Evolutionary conservation across 2,888 invertebrate species (phyloP).

Genomic region (Watsonalla cultraria): DNA sequence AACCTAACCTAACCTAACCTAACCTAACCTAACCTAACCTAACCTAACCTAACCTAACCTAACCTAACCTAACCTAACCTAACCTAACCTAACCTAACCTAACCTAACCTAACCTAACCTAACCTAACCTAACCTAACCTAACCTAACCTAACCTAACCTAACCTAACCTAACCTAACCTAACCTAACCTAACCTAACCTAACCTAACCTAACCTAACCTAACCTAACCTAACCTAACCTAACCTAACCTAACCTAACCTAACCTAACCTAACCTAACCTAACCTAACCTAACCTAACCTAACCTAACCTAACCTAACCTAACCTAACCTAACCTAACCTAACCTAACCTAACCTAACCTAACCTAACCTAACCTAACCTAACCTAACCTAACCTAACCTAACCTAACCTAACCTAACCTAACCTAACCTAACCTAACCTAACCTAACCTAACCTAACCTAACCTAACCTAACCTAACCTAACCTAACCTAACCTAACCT

Average conservation of each 20-base stretch:
- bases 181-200: slow-evolving; percentile 4
- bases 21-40: slow-evolving; percentile 5
- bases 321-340: slow-evolving; percentile 5
- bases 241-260: slow-evolving; percentile 4
- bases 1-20: slow-evolving; percentile 5
- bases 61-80: slow-evolving; percentile 5
- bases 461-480: slow-evolving; percentile 8
- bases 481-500: slow-evolving; percentile 11
- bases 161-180: slow-evolving; percentile 5
- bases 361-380: slow-evolving; percentile 12
- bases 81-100: slow-evolving; percentile 4
- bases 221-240: slow-evolving; percentile 4
- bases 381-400: slow-evolving; percentile 10
- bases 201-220: slow-evolving; percentile 5
- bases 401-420: slow-evolving; percentile 11
- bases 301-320: slow-evolving; percentile 9
- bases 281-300: slow-evolving; percentile 8
- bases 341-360: slow-evolving; percentile 9
- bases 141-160: slow-evolving; percentile 5
- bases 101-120: slow-evolving; percentile 5
- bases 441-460: slow-evolving; percentile 10
- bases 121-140: slow-evolving; percentile 6
- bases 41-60: slow-evolving; percentile 6
- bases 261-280: slow-evolving; percentile 6
- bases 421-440: slow-evolving; percentile 11